A percentile compares a stretch with the other conserved stretches of the same genome.
Conservation (phyloP, 2,888 invertebrate genomes). For the Lepidonotus clava region DNA sequence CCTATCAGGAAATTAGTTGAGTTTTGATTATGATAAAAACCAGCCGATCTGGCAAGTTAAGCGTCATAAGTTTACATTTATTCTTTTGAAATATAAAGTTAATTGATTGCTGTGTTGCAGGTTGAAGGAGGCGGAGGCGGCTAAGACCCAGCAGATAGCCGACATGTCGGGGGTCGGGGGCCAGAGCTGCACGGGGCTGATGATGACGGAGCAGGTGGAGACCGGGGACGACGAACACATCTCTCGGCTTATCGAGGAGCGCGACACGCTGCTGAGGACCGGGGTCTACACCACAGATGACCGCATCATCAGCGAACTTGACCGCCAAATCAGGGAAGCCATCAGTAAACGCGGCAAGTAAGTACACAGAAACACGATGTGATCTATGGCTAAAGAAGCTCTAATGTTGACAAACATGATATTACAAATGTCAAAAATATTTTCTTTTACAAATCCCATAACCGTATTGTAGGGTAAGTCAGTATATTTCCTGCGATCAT, state of each 20-base stretch:
- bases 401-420: too few relatives aligned
- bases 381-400: background rate
- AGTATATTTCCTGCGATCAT: background rate
- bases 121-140: conserved; percentile 72
- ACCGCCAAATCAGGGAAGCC: conserved; percentile 79
- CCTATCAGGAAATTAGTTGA: background rate
- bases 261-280: conserved; percentile 79
- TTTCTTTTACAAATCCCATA: too few relatives aligned
- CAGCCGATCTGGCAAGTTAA: too few relatives aligned
- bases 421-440: too few relatives aligned
- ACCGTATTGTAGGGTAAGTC: background rate
- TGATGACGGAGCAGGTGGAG: background rate
- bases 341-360: conserved; percentile 70
- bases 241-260: conserved; percentile 78
- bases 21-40: background rate
- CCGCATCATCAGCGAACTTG: conserved; percentile 80
- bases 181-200: background rate
- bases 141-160: conserved; percentile 36
- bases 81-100: too few relatives aligned
- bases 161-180: background rate
- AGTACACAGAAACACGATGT: background rate
- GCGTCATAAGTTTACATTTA: too few relatives aligned
- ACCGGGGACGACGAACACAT: conserved; percentile 74
- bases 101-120: too few relatives aligned
- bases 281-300: conserved; percentile 80